Base-by-base conservation (phyloP, 2,888 invertebrate genomes). In the Stenodera caucasica region DNA sequence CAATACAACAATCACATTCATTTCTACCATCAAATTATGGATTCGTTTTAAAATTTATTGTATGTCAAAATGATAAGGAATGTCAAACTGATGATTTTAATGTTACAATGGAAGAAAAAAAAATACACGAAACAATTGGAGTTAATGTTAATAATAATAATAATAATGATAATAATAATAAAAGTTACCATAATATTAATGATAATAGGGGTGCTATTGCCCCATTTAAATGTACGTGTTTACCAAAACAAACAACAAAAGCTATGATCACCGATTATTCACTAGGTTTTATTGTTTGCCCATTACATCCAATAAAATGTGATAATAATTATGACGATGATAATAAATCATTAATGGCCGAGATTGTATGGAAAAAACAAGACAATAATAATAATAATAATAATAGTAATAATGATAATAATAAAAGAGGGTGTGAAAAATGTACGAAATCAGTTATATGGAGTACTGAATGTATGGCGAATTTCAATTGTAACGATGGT, bases 1-100 rank as follows among this genome's bases (percentile, higher is more conserved):
- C 45, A 32, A 33, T 30, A 30, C 14, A 14, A 30, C n/a, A 12
- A 33, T 12, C 54, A 30, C 9, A 21, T 7, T 9, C 14, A 8
- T 9, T 32, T 8, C 45, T 32, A 32, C 30, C 59, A 23, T 52
- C 23, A n/a, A 37, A n/a, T 14, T 32, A 30, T 30, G 49, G 49
- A 40, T 86, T 89, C 76, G 80, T 85, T 52, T 83, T 91, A 67
- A 91, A 90, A 75, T 92, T 91, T 78, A 85, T 86, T 72, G 82
- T 89, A n/a, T 81, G 82, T 63, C 83, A 81, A 71, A 83, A 81
- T 68, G 84, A 86, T 67, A 85, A 85, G 71, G 82, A 80, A 58
- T 84, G 85, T 65, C 87, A 87, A 76, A 87, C 86, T 0, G 84
- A 84, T 49, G 67, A 67, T 33, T 26, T 57, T 57, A 65, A 64